Evolutionary conservation across 1,140 invertebrate genomes (phyloP), one percentile per base, ranked within the genome.

Genomic region (Saxidomus purpurata): DNA sequence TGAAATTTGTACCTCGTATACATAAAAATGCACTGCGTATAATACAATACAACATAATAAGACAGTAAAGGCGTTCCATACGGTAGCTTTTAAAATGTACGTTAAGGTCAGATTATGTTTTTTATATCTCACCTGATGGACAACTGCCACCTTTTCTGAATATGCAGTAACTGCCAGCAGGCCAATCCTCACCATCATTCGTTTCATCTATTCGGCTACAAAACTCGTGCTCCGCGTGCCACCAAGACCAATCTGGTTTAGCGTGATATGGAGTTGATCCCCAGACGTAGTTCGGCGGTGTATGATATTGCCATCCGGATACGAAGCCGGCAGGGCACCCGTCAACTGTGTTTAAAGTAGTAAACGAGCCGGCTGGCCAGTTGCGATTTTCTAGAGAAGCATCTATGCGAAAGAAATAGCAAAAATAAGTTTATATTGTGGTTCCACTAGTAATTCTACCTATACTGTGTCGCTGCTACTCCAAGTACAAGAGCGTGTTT

Each of bases 71-170:
- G n/a, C n/a, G n/a, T n/a, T n/a, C n/a, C n/a, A n/a, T n/a, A n/a
- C n/a, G n/a, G n/a, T n/a, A n/a, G n/a, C n/a, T n/a, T n/a, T n/a
- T n/a, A n/a, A n/a, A n/a, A n/a, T n/a, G n/a, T n/a, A n/a, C n/a
- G n/a, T n/a, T n/a, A n/a, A n/a, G n/a, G n/a, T n/a, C n/a, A n/a
- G n/a, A n/a, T n/a, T n/a, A n/a, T n/a, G n/a, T n/a, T n/a, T n/a
- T n/a, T n/a, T n/a, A n/a, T n/a, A n/a, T 43, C n/a, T 22, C 76
- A 86, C 83, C 83, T 49, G 31, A 22, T 4, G 83, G 83, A 40
- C 83, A 86, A 34, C 25, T 76, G 9, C 83, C 83, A 22, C 71
- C 83, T 28, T 86, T 86, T 22, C 83, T 49, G 31, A 47, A 63
- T 1, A 86, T 86, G 76, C 83, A 86, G 49, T 86, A 86, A 63